Base-by-base conservation (phyloP, 2,797 vertebrate species). In the Gadopsis marmoratus region DNA sequence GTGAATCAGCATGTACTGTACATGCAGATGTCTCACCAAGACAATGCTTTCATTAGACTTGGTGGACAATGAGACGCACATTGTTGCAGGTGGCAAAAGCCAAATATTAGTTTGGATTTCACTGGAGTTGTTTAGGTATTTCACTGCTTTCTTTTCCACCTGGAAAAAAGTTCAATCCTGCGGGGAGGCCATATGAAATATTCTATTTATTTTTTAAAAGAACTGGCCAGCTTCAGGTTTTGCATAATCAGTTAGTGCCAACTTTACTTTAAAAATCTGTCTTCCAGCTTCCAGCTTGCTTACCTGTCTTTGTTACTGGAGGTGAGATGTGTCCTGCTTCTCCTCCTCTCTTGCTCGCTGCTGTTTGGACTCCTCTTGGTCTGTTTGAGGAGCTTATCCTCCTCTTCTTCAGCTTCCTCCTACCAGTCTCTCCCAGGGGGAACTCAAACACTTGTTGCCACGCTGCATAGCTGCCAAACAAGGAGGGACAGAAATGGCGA, bases 391-490 rank as follows among this genome's bases (percentile, higher is more conserved):
- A 41, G 74, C 65, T 48, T 26, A 23, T 41, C 37, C 26, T 71
- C 69, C 69, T 79, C 79, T 56, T 80, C 21, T 21, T 51, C 61
- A 33, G 33, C 51, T 58, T 71, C 31, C 7, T 54, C 23, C 4
- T 5, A 6, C 51, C 19, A 5, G 11, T 41, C 10, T 43, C 37
- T 41, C 7, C 4, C 53, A 5, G 56, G 14, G 58, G 56, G n/a
- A 74, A 69, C 5, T 14, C 51, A 67, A 86, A 75, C 83, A 73
- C 79, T 79, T 82, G 70, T 76, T 87, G 74, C 63, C 69, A 33
- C 6, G 51, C 55, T 14, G 35, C 85, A 62, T 58, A 33, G 69
- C 78, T 83, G 77, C 83, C 86, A 91, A 82, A 90, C 77, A 83
- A 29, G 84, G 84, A 80, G 69, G 45, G 68, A 71, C 70, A n/a